Percentiles rank a stretch among this genome's conserved stretches.
phyloP scores from a whole-genome alignment of 2,888 invertebrate species.

The Seira musarum region DNA sequence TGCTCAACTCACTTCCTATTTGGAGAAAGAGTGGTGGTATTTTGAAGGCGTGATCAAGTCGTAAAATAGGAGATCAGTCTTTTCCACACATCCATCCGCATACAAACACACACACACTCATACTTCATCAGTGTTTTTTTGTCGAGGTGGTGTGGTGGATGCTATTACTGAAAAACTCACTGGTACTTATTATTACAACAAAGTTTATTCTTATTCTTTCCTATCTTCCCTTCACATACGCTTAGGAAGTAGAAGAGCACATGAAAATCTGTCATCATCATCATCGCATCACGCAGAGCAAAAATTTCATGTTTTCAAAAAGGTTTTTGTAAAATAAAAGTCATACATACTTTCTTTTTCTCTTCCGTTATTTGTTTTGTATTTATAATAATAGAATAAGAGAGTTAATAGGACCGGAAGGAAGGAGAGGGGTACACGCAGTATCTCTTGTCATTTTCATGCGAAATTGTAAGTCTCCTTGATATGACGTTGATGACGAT shows the following conservation, averaged over 20 bases:
- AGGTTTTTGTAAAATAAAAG: not conserved
- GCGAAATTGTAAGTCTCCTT: not conserved
- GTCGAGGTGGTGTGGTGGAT: not conserved
- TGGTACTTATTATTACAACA: conserved; percentile 39
- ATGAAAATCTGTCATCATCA: conserved; percentile 1
- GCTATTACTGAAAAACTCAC: not conserved
- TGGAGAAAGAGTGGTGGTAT: conserved; percentile 29
- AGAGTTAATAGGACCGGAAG: not conserved
- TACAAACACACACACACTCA: not conserved
- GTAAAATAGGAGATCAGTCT: conserved; percentile 70
- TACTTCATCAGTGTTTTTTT: conserved; percentile 29
- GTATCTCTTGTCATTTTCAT: not conserved
- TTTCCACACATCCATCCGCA: conserved; percentile 38
- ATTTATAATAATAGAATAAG: not conserved
- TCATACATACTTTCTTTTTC: not conserved
- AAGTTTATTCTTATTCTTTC: conserved; percentile 32
- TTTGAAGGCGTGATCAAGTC: conserved; percentile 70
- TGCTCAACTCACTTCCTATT: conserved; percentile 15
- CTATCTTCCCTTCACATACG: not conserved
- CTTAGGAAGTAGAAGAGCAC: not conserved
- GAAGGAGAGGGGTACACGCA: not conserved
- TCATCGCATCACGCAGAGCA: not conserved
- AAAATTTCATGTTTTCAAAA: not conserved
- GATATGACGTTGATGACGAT: conserved; percentile 43
- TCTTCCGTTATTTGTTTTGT: not conserved